A percentile compares a stretch with the other conserved stretches of the same genome.
Conservation (phyloP, 2,797 vertebrate species). For the Macropus fuliginosus region DNA sequence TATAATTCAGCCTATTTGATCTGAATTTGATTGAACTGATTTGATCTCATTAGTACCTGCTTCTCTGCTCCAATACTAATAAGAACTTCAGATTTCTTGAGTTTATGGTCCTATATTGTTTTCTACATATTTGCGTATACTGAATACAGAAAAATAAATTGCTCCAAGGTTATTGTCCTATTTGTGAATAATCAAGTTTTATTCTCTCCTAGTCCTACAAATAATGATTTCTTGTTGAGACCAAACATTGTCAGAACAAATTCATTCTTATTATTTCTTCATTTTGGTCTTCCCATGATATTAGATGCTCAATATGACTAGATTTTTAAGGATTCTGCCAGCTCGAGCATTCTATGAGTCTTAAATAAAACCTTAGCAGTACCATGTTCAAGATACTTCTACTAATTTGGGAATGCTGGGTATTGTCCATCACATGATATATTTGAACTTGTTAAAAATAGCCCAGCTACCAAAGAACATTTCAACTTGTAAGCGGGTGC, state of each 20-base stretch:
- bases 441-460: conserved; percentile 71
- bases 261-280: background rate
- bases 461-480: conserved; percentile 46
- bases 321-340: background rate
- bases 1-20: background rate
- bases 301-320: conserved; percentile 35
- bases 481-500: conserved; percentile 51
- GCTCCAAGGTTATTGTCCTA: background rate
- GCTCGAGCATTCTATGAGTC: background rate
- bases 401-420: conserved; percentile 78
- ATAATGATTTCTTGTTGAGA: conserved; percentile 1
- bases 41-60: background rate
- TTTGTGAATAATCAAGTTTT: background rate
- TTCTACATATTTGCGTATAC: background rate
- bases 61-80: background rate
- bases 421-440: conserved; percentile 48
- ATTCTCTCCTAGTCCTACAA: background rate
- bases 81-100: background rate
- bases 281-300: conserved; percentile 1
- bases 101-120: background rate
- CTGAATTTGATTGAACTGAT: background rate
- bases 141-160: background rate
- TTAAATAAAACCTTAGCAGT: conserved; percentile 42
- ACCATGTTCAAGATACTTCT: conserved; percentile 48
- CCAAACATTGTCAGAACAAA: background rate